Evolutionary conservation across 2,797 vertebrate genomes (phyloP).

Genomic region (Salarias fasciatus): DNA sequence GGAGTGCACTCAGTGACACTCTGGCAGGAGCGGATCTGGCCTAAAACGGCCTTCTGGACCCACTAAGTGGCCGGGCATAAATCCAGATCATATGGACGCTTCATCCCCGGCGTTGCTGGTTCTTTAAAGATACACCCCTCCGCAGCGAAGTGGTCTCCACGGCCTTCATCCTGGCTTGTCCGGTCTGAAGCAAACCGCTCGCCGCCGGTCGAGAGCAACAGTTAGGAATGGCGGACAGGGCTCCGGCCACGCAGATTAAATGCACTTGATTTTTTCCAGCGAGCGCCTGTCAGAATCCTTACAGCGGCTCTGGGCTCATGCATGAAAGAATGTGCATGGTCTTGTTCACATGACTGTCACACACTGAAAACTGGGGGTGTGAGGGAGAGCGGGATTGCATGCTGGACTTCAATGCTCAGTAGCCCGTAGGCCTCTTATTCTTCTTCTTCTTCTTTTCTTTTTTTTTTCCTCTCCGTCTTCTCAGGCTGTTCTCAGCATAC

Average conservation of each 20-base stretch:
- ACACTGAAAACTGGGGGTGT: conserved; percentile 39
- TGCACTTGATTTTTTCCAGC: conserved; percentile 53
- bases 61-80: conserved; percentile 49
- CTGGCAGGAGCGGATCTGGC: conserved; percentile 39
- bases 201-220: conserved; percentile 33
- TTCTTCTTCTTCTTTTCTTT: conserved; percentile 32
- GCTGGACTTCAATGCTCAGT: conserved; percentile 54
- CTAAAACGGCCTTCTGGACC: conserved; percentile 50
- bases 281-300: conserved; percentile 60
- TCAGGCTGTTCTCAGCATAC: conserved; percentile 40
- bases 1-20: conserved; percentile 63
- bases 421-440: conserved; percentile 38
- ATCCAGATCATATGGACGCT: conserved; percentile 53
- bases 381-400: conserved; percentile 51
- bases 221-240: conserved; percentile 19
- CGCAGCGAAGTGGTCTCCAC: conserved; percentile 20
- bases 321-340: conserved; percentile 80
- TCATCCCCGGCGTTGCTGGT: conserved; percentile 42
- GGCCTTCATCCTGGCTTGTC: conserved; percentile 17
- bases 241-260: conserved; percentile 34
- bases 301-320: conserved; percentile 71
- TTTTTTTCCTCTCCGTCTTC: too few relatives aligned
- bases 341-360: conserved; percentile 83
- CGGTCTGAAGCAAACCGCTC: neutral
- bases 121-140: conserved; percentile 40